These are phyloP conservation scores for Channallabes apus DNA, from an alignment of 2,797 vertebrate genomes.

Conservation along the genomic window DNA sequence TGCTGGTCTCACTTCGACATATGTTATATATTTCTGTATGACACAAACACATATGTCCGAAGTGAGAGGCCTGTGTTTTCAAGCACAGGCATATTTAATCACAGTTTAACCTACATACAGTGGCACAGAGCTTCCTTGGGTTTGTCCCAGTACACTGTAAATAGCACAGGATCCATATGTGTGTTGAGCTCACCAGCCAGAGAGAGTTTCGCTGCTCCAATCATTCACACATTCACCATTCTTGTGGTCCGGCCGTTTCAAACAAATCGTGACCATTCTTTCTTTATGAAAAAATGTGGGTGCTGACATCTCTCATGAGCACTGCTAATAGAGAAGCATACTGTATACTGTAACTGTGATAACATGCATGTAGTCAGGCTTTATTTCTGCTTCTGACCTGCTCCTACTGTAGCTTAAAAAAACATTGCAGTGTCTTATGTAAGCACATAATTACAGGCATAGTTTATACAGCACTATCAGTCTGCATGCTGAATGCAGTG, in stretches of 20 bases:
- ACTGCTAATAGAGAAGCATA: slow-evolving; percentile 16
- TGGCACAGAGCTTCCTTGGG: slow-evolving; percentile 35
- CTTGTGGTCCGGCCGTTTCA: not conserved
- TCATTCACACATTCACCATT: slow-evolving; percentile 22
- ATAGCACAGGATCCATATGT: slow-evolving; percentile 42
- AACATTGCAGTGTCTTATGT: slow-evolving; percentile 49
- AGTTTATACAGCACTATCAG: slow-evolving; percentile 37
- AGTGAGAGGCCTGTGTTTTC: slow-evolving; percentile 37
- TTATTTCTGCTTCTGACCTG: slow-evolving; percentile 37
- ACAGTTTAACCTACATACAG: slow-evolving; percentile 36
- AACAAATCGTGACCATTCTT: slow-evolving; percentile 4
- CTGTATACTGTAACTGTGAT: slow-evolving; percentile 20
- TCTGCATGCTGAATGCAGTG: slow-evolving; percentile 37
- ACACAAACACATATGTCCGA: slow-evolving; percentile 28
- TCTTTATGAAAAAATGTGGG: slow-evolving; percentile 4
- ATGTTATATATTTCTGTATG: not conserved
- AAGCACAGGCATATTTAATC: slow-evolving; percentile 32
- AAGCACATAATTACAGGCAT: slow-evolving; percentile 49
- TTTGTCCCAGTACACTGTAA: slow-evolving; percentile 33
- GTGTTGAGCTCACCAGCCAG: slow-evolving; percentile 30
- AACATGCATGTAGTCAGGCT: slow-evolving; percentile 22
- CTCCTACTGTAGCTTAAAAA: slow-evolving; percentile 35
- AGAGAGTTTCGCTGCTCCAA: slow-evolving; percentile 25
- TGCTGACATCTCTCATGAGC: slow-evolving; percentile 23
- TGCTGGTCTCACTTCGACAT: slow-evolving; percentile 8